Base-by-base conservation (phyloP, 1,140 invertebrate genomes). In the Drosophila tropicalis region DNA sequence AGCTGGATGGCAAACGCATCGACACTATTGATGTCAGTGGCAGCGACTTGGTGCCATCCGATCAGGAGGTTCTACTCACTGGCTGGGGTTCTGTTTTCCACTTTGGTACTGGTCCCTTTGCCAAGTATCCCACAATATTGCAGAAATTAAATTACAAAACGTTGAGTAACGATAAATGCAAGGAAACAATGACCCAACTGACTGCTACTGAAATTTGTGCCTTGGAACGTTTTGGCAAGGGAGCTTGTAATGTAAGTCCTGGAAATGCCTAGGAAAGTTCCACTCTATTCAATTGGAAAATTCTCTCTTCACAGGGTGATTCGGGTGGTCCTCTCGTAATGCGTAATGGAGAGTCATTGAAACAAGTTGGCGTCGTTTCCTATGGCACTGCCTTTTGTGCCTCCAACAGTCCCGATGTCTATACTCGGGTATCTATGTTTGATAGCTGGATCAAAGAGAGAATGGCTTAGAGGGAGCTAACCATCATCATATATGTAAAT, bases 281-380 rank as follows among this genome's bases (percentile, higher is more conserved):
- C 6, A 51, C 5, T 29, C 5, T 19, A 19, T 4, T 95, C 93
- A 76, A 44, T 54, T 4, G 17, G 9, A 2, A 15, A 9, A 9
- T 36, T 39, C 51, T 25, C 25, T 57, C 3, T 10, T 54, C 93
- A 6, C 6, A 95, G 93, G 96, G 96, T 56, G 96, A 96, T 81
- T 96, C 95, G 22, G 96, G 95, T 22, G 96, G 96, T 40, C 95
- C 96, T 19, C 72, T 96, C 15, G 90, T 92, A 0, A 91, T 92
- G 70, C 56, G 58, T 1, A 86, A 72, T 34, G 87, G 79, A 1
- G 79, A 83, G 2, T 63, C 56, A 2, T 56, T 89, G 0, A 81
- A 76, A 17, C 92, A 94, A 60, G 93, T 96, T 47, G 96, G 96
- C 9, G 93, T 96, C 0, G 95, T 96, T 1, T 96, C 95, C 0